phyloP scores from a whole-genome alignment of 2,113 vertebrate species.

The Monarcha castaneiventris region DNA sequence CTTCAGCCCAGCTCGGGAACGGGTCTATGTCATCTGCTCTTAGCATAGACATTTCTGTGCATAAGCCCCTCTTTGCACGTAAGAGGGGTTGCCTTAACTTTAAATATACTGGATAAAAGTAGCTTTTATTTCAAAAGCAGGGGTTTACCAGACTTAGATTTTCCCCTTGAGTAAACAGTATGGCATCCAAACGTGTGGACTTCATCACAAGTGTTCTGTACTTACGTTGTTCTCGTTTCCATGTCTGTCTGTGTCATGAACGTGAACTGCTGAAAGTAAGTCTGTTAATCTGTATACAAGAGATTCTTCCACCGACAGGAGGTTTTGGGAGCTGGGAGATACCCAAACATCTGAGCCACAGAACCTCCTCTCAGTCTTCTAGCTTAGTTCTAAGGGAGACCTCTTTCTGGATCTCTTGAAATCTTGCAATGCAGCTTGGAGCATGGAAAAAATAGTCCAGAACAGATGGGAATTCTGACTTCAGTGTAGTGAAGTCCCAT shows the following conservation, averaged over 20 bases:
- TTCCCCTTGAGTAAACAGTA: rapidly evolving
- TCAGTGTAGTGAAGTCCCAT: background rate
- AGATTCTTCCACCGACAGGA: background rate
- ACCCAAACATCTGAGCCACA: rapidly evolving
- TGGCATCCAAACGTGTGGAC: rapidly evolving
- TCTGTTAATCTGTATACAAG: background rate
- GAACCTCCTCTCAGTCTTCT: background rate
- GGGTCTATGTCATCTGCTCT: background rate
- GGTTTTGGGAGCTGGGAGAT: background rate
- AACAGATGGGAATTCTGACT: background rate
- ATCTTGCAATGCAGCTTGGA: background rate
- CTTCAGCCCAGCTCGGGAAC: rapidly evolving
- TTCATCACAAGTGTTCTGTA: background rate
- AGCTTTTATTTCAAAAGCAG: background rate
- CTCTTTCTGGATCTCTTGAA: background rate
- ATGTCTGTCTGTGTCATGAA: background rate
- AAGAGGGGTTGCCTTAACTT: background rate
- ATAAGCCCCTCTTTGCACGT: rapidly evolving
- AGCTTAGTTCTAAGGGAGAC: background rate
- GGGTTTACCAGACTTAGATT: background rate
- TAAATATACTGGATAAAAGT: background rate
- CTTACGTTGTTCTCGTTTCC: rapidly evolving
- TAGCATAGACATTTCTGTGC: rapidly evolving
- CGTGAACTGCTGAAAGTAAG: background rate
- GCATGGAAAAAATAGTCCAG: background rate